These are phyloP conservation scores for Dendropsophus ebraccatus DNA, from an alignment of 2,113 vertebrate species.

Conservation along the genomic window DNA sequence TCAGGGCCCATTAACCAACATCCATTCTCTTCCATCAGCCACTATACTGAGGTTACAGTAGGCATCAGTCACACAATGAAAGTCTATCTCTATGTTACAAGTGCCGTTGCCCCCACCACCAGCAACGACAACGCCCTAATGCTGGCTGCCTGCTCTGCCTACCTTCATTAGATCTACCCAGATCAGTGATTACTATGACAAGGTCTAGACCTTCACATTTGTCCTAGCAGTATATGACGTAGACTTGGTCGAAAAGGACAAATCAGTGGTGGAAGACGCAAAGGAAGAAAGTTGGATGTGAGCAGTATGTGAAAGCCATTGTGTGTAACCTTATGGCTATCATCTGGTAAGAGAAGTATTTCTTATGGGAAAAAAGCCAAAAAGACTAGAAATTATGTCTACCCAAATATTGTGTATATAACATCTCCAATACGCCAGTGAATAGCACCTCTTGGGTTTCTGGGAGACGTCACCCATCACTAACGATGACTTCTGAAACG, in stretches of 20 bases:
- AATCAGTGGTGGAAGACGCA: no score
- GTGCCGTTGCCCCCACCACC: not conserved
- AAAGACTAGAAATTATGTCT: not conserved
- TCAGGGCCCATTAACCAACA: no score
- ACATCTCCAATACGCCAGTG: not conserved
- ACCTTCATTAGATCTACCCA: not conserved
- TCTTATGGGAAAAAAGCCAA: not conserved
- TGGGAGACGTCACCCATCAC: slow-evolving; percentile 36
- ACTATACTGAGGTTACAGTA: no score
- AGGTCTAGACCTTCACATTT: not conserved
- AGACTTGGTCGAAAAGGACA: no score
- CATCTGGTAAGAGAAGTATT: not conserved
- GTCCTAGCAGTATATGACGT: no score
- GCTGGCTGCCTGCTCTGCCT: not conserved
- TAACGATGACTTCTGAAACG: not conserved
- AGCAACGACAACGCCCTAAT: not conserved
- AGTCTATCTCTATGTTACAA: not conserved
- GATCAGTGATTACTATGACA: not conserved
- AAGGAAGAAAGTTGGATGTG: no score
- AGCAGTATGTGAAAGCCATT: not conserved
- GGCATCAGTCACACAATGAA: not conserved
- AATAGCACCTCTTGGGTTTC: not conserved
- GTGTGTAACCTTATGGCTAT: not conserved
- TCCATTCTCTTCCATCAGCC: no score
- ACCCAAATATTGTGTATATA: not conserved